These are phyloP conservation scores for Labroides dimidiatus DNA, from an alignment of 2,797 vertebrate species.

Conservation along the genomic window DNA sequence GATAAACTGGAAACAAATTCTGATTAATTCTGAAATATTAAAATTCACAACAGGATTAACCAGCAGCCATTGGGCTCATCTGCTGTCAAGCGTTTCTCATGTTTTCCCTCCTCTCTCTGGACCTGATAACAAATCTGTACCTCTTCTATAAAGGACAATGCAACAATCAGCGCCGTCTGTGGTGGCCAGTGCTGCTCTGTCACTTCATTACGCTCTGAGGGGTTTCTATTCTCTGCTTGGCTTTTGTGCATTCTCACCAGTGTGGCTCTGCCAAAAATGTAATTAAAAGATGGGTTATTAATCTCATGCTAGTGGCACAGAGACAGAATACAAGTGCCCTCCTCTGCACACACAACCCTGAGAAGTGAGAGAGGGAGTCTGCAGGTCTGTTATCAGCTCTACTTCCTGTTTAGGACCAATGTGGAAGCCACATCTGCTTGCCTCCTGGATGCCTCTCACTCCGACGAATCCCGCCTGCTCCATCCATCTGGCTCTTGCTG, in stretches of 20 bases:
- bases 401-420: constrained; percentile 70
- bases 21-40: constrained; percentile 2
- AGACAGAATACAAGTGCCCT: constrained; percentile 66
- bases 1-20: neutral
- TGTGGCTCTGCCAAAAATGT: constrained; percentile 67
- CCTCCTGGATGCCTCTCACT: constrained; percentile 58
- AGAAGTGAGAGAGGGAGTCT: constrained; percentile 26
- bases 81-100: constrained; percentile 11
- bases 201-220: constrained; percentile 66
- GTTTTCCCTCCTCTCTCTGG: constrained; percentile 39
- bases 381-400: constrained; percentile 65
- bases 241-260: constrained; percentile 60
- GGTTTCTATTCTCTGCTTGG: constrained; percentile 54
- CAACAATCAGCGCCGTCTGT: constrained; percentile 56
- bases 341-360: constrained; percentile 42
- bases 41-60: constrained; percentile 24
- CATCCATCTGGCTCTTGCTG: constrained; percentile 63
- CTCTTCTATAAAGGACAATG: constrained; percentile 63
- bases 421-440: constrained; percentile 72
- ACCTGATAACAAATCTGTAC: constrained; percentile 57
- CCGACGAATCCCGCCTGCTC: constrained; percentile 38
- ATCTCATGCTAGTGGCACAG: constrained; percentile 75
- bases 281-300: constrained; percentile 82
- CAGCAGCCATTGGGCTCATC: constrained; percentile 13
- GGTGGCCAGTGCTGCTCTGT: constrained; percentile 51